Percentiles rank a stretch among this genome's conserved stretches.
Conservation (phyloP, 2,113 vertebrate genomes). For the Promerops cafer region DNA sequence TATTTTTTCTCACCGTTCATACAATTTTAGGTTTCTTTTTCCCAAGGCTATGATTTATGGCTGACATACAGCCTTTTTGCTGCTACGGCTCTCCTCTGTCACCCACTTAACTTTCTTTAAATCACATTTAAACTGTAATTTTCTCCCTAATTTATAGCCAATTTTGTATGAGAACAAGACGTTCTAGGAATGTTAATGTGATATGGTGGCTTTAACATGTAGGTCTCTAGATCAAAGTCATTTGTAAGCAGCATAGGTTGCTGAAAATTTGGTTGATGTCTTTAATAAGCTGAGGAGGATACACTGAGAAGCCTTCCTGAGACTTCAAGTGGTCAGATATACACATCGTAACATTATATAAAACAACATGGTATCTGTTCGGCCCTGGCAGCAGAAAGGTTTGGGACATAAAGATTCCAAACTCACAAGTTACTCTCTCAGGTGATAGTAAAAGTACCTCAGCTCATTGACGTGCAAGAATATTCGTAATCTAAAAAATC, state of each 20-base stretch:
- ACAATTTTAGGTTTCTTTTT: neutral
- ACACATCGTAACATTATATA: neutral
- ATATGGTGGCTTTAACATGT: neutral
- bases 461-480: neutral
- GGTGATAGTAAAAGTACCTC: neutral
- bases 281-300: neutral
- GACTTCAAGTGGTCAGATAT: neutral
- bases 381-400: neutral
- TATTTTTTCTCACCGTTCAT: neutral
- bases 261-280: neutral
- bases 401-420: neutral
- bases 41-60: neutral
- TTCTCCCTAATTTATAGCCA: slow-evolving; percentile 36
- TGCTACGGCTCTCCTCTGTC: neutral
- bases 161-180: slow-evolving; percentile 21
- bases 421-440: neutral
- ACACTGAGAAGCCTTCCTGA: neutral
- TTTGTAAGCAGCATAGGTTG: neutral
- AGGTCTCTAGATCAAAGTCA: slow-evolving; percentile 5
- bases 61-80: neutral
- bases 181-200: slow-evolving; percentile 11
- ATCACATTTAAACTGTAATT: slow-evolving; percentile 41
- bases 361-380: neutral
- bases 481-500: neutral
- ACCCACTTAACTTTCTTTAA: slow-evolving; percentile 37